Percentiles rank a stretch among this genome's conserved stretches.
These are phyloP conservation scores for Nasua narica DNA, from an alignment of 2,797 vertebrate species.

Conservation along the genomic window DNA sequence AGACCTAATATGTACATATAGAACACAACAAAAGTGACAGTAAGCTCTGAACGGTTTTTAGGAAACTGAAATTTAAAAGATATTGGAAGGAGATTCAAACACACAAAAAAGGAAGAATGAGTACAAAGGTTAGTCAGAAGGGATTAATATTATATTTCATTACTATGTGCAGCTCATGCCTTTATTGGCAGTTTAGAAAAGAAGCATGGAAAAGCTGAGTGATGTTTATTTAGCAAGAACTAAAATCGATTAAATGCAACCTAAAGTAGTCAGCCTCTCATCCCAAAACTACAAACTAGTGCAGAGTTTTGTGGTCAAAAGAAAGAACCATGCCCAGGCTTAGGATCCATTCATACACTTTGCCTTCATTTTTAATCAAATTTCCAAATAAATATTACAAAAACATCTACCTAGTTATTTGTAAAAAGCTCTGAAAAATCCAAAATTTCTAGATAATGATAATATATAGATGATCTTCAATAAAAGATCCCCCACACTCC, in stretches of 20 bases:
- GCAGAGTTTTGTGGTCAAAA: background rate
- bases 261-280: background rate
- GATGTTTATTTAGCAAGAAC: background rate
- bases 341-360: background rate
- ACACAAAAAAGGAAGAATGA: background rate
- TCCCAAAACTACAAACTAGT: background rate
- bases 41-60: background rate
- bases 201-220: background rate
- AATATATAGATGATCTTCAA: no score
- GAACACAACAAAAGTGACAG: background rate
- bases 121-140: background rate
- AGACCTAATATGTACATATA: background rate
- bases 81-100: background rate
- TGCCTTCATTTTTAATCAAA: background rate
- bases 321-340: background rate
- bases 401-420: background rate
- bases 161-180: background rate
- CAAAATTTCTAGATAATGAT: background rate
- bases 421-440: background rate
- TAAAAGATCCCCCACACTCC: background rate
- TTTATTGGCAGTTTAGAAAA: background rate
- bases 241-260: background rate
- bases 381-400: background rate
- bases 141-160: background rate
- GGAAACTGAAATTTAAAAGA: background rate